These are phyloP conservation scores for Cottoperca gobio DNA, from an alignment of 2,797 vertebrate genomes.

Conservation along the genomic window DNA sequence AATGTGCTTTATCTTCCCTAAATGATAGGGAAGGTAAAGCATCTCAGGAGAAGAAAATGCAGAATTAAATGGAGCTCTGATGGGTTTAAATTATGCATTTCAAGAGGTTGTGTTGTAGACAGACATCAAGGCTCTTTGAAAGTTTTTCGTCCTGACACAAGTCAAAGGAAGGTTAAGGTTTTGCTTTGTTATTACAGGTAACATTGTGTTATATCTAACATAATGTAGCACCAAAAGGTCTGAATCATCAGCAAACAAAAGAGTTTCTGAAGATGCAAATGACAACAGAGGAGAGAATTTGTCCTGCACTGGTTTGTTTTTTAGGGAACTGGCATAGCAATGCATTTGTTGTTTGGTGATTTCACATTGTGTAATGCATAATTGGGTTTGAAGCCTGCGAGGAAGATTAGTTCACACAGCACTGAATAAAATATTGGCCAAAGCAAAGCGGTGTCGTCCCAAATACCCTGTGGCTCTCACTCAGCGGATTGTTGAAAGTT, in stretches of 20 bases:
- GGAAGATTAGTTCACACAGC: conserved; percentile 44
- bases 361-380: conserved; percentile 48
- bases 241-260: not conserved
- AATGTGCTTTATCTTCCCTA: conserved; percentile 36
- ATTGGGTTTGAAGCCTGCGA: conserved; percentile 50
- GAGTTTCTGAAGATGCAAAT: not conserved
- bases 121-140: not conserved
- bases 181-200: not conserved
- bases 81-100: not conserved
- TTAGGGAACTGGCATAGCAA: conserved; percentile 23
- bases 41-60: conserved; percentile 16
- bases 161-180: not conserved
- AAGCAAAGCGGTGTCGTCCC: not conserved
- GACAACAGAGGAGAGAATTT: not conserved
- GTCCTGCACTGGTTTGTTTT: conserved; percentile 11
- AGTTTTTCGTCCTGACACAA: not conserved
- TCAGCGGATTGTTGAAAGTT: not conserved
- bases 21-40: conserved; percentile 34
- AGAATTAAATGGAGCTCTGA: conserved; percentile 36
- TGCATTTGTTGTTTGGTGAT: conserved; percentile 36
- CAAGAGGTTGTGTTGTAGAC: not conserved
- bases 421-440: conserved; percentile 30
- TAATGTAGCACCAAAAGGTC: not conserved
- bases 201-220: not conserved
- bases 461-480: conserved; percentile 29